Evolutionary conservation across 2,797 vertebrate genomes (phyloP), one percentile per base, ranked within the genome.

Genomic region (Halcyon leucocephala): DNA sequence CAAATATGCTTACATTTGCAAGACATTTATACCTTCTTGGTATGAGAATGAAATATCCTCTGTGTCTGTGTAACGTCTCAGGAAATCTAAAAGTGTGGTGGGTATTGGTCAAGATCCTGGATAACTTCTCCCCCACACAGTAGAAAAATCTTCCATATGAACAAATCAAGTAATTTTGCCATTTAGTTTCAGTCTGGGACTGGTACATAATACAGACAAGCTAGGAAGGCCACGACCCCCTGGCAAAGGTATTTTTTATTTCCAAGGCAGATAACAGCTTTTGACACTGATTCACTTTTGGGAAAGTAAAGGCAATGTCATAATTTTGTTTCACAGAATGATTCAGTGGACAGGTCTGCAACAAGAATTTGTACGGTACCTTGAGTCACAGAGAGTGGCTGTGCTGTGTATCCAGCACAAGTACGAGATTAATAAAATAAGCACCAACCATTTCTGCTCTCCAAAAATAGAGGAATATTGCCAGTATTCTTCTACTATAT

Each of bases 21-120:
- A 35, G 64, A 49, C 83, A 92, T 82, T 37, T 88, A 10, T 57
- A 46, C 73, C 65, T 94, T 94, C 91, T 82, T 48, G 85, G 93
- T 90, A 89, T 55, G 85, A 97, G 82, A 97, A 95, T 71, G 24
- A 96, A 94, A 51, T 51, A 94, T 46, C 49, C 49, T 86, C 44
- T 86, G 41, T 44, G 5, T 29, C 41, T 49, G 10, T 55, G 18
- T 28, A 62, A 42, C 2, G 0, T 65, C 55, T 90, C 58, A 31
- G 62, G 54, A 91, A 86, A 90, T 46, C 29, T 7, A 86, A 19
- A 86, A 29, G 6, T 14, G 20, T 52, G 42, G 9, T 29, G 26
- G 16, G 13, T 76, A 91, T 24, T 58, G n/a, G 58, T 14, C 58
- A 90, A 90, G 73, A 82, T 35, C 73, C 39, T 10, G 2, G 14